Percentiles rank a stretch among this genome's conserved stretches.
These are phyloP conservation scores for Lonchura striata DNA, from an alignment of 2,113 vertebrate species.

Conservation along the genomic window DNA sequence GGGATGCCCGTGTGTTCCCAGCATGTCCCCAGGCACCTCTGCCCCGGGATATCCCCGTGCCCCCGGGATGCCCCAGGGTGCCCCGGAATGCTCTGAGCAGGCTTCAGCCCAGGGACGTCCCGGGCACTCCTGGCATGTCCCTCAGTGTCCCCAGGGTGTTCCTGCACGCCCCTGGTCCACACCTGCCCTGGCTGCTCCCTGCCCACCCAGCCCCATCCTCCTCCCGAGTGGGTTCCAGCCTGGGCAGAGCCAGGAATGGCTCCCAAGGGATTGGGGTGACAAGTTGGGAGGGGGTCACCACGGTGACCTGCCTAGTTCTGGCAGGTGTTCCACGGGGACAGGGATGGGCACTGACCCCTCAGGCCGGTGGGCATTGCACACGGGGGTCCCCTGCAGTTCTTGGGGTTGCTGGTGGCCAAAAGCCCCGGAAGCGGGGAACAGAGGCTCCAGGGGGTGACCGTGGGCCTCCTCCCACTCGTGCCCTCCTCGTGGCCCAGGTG, in stretches of 20 bases:
- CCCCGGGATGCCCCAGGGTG: not conserved
- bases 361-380: accelerated
- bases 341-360: not conserved
- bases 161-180: not conserved
- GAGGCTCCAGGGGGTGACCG: accelerated
- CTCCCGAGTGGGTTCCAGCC: accelerated
- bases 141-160: not conserved
- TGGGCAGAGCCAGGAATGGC: not conserved
- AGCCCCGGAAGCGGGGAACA: accelerated
- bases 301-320: not conserved
- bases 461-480: not conserved
- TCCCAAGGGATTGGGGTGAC: not conserved
- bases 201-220: not conserved
- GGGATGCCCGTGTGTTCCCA: not conserved
- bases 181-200: not conserved
- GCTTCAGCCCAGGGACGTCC: not conserved
- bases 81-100: not conserved
- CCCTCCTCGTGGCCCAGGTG: slow-evolving; percentile 48
- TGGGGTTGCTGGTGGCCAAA: not conserved
- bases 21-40: not conserved
- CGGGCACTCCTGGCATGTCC: not conserved
- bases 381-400: accelerated
- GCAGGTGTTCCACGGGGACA: not conserved
- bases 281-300: accelerated
- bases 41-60: not conserved